These are phyloP conservation scores for Lissocephala sabroskyi DNA, from an alignment of 2,888 invertebrate species.

Conservation along the genomic window DNA sequence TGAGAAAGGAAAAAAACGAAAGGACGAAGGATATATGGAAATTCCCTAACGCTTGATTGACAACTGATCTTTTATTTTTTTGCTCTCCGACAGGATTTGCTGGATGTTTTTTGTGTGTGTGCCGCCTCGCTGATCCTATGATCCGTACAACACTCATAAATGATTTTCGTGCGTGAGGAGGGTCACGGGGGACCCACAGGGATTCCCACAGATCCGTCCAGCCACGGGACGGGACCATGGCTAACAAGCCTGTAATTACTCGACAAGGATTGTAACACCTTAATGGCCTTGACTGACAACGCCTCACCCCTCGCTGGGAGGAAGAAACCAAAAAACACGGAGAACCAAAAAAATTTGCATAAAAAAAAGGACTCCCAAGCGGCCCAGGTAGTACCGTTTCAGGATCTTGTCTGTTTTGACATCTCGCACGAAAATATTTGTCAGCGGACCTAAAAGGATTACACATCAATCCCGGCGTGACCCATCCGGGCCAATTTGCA, in stretches of 20 bases:
- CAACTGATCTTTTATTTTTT: conserved; percentile 48
- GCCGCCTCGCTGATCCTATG: no score
- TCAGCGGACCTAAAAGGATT: conserved; percentile 42
- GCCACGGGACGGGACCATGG: no score
- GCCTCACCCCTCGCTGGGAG: no score
- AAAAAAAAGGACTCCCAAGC: conserved; percentile 32
- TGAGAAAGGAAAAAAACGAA: not conserved
- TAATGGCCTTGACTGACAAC: conserved; percentile 21
- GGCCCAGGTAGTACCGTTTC: conserved; percentile 7
- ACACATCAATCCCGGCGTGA: conserved; percentile 12
- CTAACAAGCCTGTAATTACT: conserved; percentile 68
- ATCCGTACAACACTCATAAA: conserved; percentile 53
- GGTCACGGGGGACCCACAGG: no score
- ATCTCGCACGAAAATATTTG: conserved; percentile 57
- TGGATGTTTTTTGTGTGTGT: no score
- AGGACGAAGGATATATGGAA: not conserved
- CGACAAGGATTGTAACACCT: conserved; percentile 57
- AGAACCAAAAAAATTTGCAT: conserved; percentile 48
- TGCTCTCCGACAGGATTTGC: not conserved
- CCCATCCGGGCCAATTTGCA: conserved; percentile 17
- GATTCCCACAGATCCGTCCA: no score
- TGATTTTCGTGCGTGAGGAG: conserved; percentile 46
- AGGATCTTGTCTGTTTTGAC: conserved; percentile 57
- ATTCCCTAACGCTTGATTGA: conserved; percentile 38
- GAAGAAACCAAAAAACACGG: no score